These are phyloP conservation scores for Ifrita kowaldi DNA, from an alignment of 2,113 vertebrate species.

Conservation along the genomic window DNA sequence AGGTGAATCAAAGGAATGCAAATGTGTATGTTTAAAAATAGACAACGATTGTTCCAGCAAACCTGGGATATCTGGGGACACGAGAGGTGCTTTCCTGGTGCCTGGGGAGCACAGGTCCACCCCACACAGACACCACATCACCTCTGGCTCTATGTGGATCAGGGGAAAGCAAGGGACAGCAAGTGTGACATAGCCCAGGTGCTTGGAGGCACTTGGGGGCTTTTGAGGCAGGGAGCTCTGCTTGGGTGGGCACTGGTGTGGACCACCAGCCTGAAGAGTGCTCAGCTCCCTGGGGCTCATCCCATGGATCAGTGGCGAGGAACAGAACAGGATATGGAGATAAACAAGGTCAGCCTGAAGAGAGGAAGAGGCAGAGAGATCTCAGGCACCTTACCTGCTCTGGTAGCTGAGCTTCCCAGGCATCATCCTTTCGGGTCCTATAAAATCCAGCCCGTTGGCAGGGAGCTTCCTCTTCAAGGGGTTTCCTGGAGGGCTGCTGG, in stretches of 20 bases:
- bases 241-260: neutral
- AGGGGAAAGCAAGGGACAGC: neutral
- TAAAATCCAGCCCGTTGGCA: constrained; percentile 70
- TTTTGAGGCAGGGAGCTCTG: neutral
- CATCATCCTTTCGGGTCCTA: constrained; percentile 20
- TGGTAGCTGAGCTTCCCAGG: constrained; percentile 64
- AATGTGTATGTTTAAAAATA: constrained; percentile 35
- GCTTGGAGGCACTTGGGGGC: neutral
- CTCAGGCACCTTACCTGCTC: constrained; percentile 47
- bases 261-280: neutral
- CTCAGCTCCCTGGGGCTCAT: neutral
- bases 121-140: neutral
- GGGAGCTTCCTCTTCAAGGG: constrained; percentile 75
- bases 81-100: neutral
- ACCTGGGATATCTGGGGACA: neutral
- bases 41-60: neutral
- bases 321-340: neutral
- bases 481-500: constrained; percentile 26
- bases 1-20: constrained; percentile 44
- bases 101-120: neutral
- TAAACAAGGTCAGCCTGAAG: neutral
- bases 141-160: neutral
- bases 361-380: neutral
- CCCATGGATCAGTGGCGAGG: neutral
- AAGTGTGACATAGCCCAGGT: neutral